Conservation (phyloP, 2,888 invertebrate species). For the Troglohyphantes excavatus region DNA sequence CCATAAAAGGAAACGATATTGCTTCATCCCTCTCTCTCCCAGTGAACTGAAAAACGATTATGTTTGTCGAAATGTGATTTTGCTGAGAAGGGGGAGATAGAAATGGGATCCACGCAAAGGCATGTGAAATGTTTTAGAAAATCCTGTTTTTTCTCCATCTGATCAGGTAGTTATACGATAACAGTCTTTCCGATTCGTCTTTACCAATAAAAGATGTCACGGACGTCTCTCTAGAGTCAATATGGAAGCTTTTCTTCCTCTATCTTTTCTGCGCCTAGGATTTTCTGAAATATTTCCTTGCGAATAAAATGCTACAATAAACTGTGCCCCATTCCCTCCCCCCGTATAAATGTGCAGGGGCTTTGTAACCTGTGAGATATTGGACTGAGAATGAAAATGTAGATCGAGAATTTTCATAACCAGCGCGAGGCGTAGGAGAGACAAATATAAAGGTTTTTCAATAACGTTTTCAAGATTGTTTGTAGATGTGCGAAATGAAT, state of each 20-base stretch:
- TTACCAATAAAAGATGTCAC: background rate
- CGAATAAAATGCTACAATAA: background rate
- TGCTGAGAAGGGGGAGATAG: background rate
- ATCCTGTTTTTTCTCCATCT: background rate
- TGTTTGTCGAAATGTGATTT: conserved; percentile 11
- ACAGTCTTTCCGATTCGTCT: background rate
- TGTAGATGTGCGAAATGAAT: too few relatives aligned
- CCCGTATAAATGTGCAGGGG: too few relatives aligned
- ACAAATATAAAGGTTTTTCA: too few relatives aligned
- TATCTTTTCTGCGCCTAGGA: background rate
- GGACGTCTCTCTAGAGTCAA: background rate
- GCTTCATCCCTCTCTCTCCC: too few relatives aligned
- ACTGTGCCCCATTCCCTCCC: too few relatives aligned
- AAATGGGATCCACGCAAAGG: background rate
- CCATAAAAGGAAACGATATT: conserved; percentile 14
- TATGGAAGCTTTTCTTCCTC: background rate
- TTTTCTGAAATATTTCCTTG: background rate
- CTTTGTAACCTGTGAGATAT: too few relatives aligned
- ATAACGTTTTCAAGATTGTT: too few relatives aligned
- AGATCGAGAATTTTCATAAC: too few relatives aligned
- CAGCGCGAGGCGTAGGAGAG: too few relatives aligned
- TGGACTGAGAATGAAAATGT: too few relatives aligned
- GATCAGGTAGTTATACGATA: conserved; percentile 25
- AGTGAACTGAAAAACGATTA: conserved; percentile 4
- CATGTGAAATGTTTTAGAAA: background rate